Conservation (phyloP, 1,140 invertebrate species). For the Formica exsecta region DNA sequence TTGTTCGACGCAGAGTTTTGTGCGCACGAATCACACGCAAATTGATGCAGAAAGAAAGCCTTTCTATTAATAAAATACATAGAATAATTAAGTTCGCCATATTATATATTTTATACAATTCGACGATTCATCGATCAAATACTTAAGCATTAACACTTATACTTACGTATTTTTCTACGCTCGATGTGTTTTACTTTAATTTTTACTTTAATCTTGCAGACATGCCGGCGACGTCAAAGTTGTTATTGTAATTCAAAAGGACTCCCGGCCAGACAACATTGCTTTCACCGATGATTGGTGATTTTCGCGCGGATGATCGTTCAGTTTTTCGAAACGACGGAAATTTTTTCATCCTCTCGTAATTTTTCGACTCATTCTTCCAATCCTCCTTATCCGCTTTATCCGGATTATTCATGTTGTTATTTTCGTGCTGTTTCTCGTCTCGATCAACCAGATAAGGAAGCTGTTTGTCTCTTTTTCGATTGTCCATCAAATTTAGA, state of each 20-base stretch:
- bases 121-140: not conserved
- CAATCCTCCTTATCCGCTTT: not conserved
- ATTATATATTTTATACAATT: slow-evolving; percentile 7
- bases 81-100: not conserved
- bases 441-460: not conserved
- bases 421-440: not conserved
- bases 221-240: slow-evolving; percentile 33
- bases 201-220: slow-evolving; percentile 63
- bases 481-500: slow-evolving; percentile 28
- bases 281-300: slow-evolving; percentile 63
- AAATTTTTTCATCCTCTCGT: slow-evolving; percentile 36
- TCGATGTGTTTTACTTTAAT: slow-evolving; percentile 5
- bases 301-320: slow-evolving; percentile 4
- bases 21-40: not conserved
- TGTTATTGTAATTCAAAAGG: slow-evolving; percentile 73
- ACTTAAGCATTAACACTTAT: too few species aligned
- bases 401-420: slow-evolving; percentile 33
- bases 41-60: not conserved
- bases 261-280: slow-evolving; percentile 72
- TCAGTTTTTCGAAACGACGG: slow-evolving; percentile 38
- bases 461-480: not conserved
- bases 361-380: not conserved
- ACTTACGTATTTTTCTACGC: not conserved
- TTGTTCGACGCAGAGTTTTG: not conserved
- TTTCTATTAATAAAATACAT: not conserved